These are phyloP conservation scores for Probaryconus sp. DNA, from an alignment of 1,140 invertebrate genomes.

Conservation along the genomic window DNA sequence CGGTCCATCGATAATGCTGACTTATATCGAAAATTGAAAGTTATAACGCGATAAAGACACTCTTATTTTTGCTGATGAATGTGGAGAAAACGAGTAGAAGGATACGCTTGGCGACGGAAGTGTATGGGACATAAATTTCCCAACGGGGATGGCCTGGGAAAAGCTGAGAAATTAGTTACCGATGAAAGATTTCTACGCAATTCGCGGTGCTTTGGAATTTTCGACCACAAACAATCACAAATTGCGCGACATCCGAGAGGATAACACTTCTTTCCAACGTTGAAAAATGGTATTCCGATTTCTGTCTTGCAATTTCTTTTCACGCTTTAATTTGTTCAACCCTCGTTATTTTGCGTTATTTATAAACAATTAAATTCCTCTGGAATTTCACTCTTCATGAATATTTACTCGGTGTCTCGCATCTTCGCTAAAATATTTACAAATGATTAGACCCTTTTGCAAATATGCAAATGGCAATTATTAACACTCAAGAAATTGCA, in stretches of 20 bases:
- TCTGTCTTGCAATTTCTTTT: background rate
- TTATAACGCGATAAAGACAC: slow-evolving; percentile 5
- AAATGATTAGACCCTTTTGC: too few species aligned
- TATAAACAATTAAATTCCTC: too few species aligned
- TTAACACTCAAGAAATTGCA: too few species aligned
- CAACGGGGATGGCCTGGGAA: slow-evolving; percentile 21
- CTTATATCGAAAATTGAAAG: background rate
- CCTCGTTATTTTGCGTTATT: too few species aligned
- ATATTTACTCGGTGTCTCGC: too few species aligned
- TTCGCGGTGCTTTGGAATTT: slow-evolving; percentile 27
- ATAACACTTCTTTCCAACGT: slow-evolving; percentile 19
- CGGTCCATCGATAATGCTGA: background rate
- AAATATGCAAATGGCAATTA: too few species aligned
- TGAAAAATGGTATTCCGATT: slow-evolving; percentile 30
- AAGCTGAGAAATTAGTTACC: slow-evolving; percentile 54
- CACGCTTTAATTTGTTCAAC: background rate
- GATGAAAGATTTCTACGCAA: slow-evolving; percentile 9
- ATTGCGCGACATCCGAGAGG: slow-evolving; percentile 19
- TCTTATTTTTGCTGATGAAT: slow-evolving; percentile 12
- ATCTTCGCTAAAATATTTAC: too few species aligned
- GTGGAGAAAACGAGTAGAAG: slow-evolving; percentile 34
- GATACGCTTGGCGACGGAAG: slow-evolving; percentile 15
- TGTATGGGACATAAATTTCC: slow-evolving; percentile 44
- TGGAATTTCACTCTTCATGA: too few species aligned
- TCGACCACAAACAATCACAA: slow-evolving; percentile 49